Conservation (phyloP, 2,888 invertebrate genomes). For the Agriopis leucophaearia region DNA sequence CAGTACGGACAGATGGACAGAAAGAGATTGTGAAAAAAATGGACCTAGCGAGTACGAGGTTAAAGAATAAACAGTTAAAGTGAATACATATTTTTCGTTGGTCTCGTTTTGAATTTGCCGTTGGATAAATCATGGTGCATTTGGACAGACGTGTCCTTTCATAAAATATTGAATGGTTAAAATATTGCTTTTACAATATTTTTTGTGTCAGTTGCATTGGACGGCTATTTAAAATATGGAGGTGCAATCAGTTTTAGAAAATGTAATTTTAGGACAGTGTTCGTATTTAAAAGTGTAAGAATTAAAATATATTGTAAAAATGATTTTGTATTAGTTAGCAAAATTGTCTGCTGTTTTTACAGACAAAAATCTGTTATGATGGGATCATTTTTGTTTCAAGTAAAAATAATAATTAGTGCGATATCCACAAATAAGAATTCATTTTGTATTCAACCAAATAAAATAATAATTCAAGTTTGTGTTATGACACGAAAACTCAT, state of each 20-base stretch:
- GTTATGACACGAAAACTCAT: not conserved
- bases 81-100: slow-evolving; percentile 14
- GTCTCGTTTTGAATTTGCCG: slow-evolving; percentile 21
- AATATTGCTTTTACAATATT: slow-evolving; percentile 6
- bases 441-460: not conserved
- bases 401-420: not conserved
- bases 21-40: slow-evolving; percentile 42
- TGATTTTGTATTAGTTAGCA: no score
- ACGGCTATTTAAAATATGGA: not conserved
- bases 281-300: not conserved
- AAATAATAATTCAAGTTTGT: not conserved
- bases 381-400: no score
- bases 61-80: slow-evolving; percentile 7
- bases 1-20: slow-evolving; percentile 25
- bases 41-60: slow-evolving; percentile 19
- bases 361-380: no score
- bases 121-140: slow-evolving; percentile 43
- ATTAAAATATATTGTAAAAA: no score
- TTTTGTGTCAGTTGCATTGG: slow-evolving; percentile 11
- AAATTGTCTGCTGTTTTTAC: no score
- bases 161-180: slow-evolving; percentile 23
- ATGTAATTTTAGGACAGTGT: not conserved
- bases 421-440: not conserved
- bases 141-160: slow-evolving; percentile 39
- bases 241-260: not conserved